A percentile compares a stretch with the other conserved stretches of the same genome.
Conservation (phyloP, 2,888 invertebrate species). For the Aspidiotus destructor region DNA sequence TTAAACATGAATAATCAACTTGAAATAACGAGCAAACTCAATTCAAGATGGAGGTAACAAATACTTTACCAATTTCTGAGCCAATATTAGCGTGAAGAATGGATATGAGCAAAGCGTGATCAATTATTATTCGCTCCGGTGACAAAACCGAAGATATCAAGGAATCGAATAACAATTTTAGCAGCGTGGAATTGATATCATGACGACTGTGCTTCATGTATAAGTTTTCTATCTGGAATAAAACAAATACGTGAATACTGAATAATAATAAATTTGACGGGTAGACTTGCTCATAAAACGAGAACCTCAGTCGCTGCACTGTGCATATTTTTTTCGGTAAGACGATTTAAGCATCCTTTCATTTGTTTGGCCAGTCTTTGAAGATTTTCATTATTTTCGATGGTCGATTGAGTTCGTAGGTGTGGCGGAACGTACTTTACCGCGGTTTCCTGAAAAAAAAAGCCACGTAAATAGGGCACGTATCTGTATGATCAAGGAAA, state of each 20-base stretch:
- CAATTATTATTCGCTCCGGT: constrained; percentile 68
- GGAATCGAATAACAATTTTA: constrained; percentile 59
- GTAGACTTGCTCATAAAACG: constrained; percentile 6
- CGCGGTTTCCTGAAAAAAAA: constrained; percentile 43
- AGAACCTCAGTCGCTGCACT: constrained; percentile 55
- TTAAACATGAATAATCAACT: constrained; percentile 31
- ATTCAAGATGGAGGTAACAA: background rate
- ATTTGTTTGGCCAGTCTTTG: constrained; percentile 64
- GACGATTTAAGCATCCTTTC: constrained; percentile 78
- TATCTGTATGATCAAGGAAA: background rate
- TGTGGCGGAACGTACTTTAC: constrained; percentile 77
- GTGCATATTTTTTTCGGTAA: constrained; percentile 80
- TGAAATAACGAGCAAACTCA: background rate
- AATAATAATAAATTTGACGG: constrained; percentile 11
- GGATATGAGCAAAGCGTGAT: constrained; percentile 72
- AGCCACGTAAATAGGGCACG: background rate
- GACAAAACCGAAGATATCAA: constrained; percentile 52
- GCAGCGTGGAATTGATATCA: constrained; percentile 67
- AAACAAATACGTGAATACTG: constrained; percentile 13
- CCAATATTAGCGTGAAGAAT: constrained; percentile 84
- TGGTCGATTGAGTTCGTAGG: constrained; percentile 41
- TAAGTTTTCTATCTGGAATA: constrained; percentile 60
- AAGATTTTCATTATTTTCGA: constrained; percentile 46
- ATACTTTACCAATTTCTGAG: constrained; percentile 64
- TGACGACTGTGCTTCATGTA: constrained; percentile 72